Evolutionary conservation across 1,140 invertebrate species (phyloP).

Genomic region (Steinernema feltiae): DNA sequence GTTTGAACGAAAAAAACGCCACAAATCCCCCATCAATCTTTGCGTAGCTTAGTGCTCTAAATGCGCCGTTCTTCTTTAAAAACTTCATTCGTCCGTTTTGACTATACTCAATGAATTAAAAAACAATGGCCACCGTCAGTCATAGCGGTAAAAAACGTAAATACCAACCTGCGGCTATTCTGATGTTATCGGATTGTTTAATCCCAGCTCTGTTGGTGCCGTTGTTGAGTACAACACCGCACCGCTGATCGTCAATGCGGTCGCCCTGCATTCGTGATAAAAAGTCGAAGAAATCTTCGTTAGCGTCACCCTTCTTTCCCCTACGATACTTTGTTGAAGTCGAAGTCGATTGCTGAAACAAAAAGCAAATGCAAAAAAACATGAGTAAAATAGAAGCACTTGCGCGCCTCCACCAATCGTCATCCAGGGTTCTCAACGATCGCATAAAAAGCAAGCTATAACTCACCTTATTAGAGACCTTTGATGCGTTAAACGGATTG

Average conservation of each 20-base stretch:
- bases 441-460: too few relatives aligned
- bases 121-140: background rate
- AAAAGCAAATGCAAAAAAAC: too few relatives aligned
- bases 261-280: constrained; percentile 84
- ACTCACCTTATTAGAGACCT: background rate
- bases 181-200: background rate
- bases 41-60: background rate
- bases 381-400: background rate
- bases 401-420: background rate
- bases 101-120: too few relatives aligned
- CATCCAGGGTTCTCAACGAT: background rate
- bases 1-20: background rate
- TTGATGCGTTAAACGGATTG: background rate
- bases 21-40: background rate
- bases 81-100: too few relatives aligned
- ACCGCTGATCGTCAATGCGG: constrained; percentile 92
- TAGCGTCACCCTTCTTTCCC: constrained; percentile 60
- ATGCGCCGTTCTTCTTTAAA: background rate
- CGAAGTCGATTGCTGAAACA: constrained; percentile 1
- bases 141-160: background rate
- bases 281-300: constrained; percentile 84
- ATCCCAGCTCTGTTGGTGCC: background rate
- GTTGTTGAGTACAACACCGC: constrained; percentile 53
- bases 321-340: background rate
- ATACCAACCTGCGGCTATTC: background rate